Evolutionary conservation across 2,888 invertebrate genomes (phyloP), one percentile per base, ranked within the genome.

Genomic region (Cordilura impudica): DNA sequence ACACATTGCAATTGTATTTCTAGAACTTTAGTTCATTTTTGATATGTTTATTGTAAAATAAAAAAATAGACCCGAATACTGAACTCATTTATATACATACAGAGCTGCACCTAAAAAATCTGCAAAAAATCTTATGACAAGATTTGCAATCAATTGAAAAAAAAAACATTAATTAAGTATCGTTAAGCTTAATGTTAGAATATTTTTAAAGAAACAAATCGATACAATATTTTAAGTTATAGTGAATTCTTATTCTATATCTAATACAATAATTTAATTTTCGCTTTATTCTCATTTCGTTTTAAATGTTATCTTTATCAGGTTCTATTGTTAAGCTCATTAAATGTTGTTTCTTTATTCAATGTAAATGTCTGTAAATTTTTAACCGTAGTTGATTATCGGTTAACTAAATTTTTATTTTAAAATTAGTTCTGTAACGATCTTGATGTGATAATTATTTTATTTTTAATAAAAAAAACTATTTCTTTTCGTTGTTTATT

Each of bases 291-390:
- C 6, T 26, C 26, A 4, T 26, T 26, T 26, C 26, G n/a, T n/a
- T n/a, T n/a, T n/a, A n/a, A n/a, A n/a, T n/a, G n/a, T n/a, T 58
- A 49, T 35, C 54, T 65, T 54, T 72, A 35, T 65, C 65, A 58
- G 65, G 72, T 51, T 72, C 56, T 65, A 72, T 26, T 26, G 12
- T 47, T 56, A 63, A 71, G 54, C 54, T 47, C 12, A 26, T 69
- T 58, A 18, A 18, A 49, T 18, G 19, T 51, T 51, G 19, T 51
- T 23, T 45, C 14, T 14, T 45, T 21, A 51, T 51, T 18, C 23
- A 6, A 12, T 51, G 49, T 51, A 21, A 23, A 51, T 51, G 21
- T 12, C 12, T 51, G 49, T 51, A 49, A 19, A 16, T 23, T n/a
- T 51, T 6, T 23, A 26, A 26, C 6, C 3, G 6, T 26, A 26